These are phyloP conservation scores for Blera fallax DNA, from an alignment of 2,888 invertebrate species.

Conservation along the genomic window DNA sequence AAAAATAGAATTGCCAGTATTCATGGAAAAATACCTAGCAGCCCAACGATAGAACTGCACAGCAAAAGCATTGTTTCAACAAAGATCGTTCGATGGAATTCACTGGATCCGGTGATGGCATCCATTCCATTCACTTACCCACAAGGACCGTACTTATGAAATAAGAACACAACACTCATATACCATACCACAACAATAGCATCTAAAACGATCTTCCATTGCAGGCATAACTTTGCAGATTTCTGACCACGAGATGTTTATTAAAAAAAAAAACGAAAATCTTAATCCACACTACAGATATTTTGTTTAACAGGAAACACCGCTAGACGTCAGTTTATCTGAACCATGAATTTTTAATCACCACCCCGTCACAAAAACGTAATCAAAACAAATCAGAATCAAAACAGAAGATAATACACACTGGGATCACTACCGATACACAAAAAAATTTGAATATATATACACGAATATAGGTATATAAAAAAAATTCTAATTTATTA, in stretches of 20 bases:
- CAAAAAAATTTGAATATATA: no score
- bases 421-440: slow-evolving; percentile 6
- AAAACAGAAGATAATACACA: slow-evolving; percentile 20
- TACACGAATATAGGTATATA: background rate
- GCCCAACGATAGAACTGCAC: no score
- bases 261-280: background rate
- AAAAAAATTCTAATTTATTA: slow-evolving; percentile 8
- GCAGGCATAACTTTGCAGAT: slow-evolving; percentile 23
- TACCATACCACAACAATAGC: slow-evolving; percentile 65
- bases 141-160: no score
- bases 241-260: slow-evolving; percentile 2
- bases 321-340: background rate
- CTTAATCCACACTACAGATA: background rate
- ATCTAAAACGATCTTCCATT: slow-evolving; percentile 44
- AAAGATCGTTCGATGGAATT: no score
- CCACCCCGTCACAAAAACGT: background rate
- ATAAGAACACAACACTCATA: background rate
- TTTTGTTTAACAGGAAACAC: slow-evolving; percentile 7
- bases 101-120: no score
- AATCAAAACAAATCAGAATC: slow-evolving; percentile 44
- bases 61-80: background rate
- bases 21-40: background rate
- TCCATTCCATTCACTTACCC: no score
- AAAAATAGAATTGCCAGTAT: background rate
- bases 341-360: slow-evolving; percentile 12